Evolutionary conservation across 2,113 vertebrate genomes (phyloP).

Genomic region (Hippoglossus stenolepis): DNA sequence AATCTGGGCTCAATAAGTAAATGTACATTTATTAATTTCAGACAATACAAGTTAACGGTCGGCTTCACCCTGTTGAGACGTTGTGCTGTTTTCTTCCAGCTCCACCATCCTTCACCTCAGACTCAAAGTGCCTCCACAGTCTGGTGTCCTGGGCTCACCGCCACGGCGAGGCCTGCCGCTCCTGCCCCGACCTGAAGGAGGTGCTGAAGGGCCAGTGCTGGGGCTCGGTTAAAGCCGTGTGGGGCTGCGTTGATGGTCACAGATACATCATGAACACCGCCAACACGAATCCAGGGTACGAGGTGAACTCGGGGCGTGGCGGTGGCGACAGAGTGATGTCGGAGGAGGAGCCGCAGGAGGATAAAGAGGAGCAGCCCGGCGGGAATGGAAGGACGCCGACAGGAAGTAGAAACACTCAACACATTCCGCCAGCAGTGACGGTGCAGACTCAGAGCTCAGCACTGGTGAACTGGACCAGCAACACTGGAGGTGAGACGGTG

Average conservation of each 20-base stretch:
- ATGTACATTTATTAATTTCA: not conserved
- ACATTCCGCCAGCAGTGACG: slow-evolving; percentile 9
- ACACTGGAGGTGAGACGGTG: slow-evolving; percentile 62
- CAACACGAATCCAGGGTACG: not conserved
- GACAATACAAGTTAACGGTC: not conserved
- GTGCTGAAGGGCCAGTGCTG: slow-evolving; percentile 88
- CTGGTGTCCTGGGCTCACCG: slow-evolving; percentile 91
- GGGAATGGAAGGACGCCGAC: not conserved
- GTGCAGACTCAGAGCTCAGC: slow-evolving; percentile 50
- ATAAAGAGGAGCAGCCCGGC: slow-evolving; percentile 6
- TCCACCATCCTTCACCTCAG: slow-evolving; percentile 80
- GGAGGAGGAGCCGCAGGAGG: slow-evolving; percentile 19
- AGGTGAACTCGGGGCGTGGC: not conserved
- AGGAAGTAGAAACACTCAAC: slow-evolving; percentile 2
- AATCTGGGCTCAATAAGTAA: slow-evolving; percentile 60
- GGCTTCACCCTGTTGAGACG: not conserved
- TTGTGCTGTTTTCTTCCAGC: slow-evolving; percentile 19
- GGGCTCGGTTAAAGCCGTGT: slow-evolving; percentile 87
- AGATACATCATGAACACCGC: slow-evolving; percentile 86
- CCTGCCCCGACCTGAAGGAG: slow-evolving; percentile 87
- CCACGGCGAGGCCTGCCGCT: slow-evolving; percentile 85
- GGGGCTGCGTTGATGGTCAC: slow-evolving; percentile 90
- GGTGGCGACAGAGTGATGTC: slow-evolving; percentile 15
- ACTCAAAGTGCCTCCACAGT: slow-evolving; percentile 86
- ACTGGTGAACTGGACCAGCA: slow-evolving; percentile 34